Conservation (phyloP, 2,888 invertebrate species). For the Tipula helvola region DNA sequence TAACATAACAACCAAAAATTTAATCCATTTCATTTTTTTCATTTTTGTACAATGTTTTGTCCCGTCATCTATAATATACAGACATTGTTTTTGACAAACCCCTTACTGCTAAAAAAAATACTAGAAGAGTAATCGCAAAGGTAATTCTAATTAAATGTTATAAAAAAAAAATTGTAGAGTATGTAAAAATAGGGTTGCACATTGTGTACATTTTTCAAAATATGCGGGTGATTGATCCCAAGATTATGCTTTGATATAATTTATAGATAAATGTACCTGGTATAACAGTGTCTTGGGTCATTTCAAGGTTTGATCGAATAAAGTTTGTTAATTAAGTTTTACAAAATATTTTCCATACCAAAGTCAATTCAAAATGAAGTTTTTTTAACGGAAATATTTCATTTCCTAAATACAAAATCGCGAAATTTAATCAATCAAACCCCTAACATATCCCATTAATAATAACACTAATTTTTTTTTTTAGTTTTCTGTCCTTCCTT, state of each 20-base stretch:
- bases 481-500: not conserved
- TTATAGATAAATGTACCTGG: not conserved
- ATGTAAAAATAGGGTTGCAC: not conserved
- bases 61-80: not conserved
- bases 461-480: not conserved
- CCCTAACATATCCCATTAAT: not conserved
- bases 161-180: not conserved
- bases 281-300: not conserved
- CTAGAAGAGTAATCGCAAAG: not conserved
- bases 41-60: not conserved
- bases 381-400: not conserved
- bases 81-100: not conserved
- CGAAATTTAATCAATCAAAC: slow-evolving; percentile 4
- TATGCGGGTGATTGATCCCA: not conserved
- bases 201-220: not conserved
- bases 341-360: not conserved
- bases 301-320: too few relatives aligned
- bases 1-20: not conserved
- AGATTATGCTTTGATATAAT: not conserved
- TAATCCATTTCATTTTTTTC: not conserved
- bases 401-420: not conserved
- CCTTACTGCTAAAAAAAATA: not conserved
- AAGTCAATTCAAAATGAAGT: not conserved
- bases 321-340: too few relatives aligned
- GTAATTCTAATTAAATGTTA: not conserved